These are phyloP conservation scores for Catostylus mosaicus DNA, from an alignment of 30 jellyfish, hydroid and myxozoan species.

Conservation along the genomic window DNA sequence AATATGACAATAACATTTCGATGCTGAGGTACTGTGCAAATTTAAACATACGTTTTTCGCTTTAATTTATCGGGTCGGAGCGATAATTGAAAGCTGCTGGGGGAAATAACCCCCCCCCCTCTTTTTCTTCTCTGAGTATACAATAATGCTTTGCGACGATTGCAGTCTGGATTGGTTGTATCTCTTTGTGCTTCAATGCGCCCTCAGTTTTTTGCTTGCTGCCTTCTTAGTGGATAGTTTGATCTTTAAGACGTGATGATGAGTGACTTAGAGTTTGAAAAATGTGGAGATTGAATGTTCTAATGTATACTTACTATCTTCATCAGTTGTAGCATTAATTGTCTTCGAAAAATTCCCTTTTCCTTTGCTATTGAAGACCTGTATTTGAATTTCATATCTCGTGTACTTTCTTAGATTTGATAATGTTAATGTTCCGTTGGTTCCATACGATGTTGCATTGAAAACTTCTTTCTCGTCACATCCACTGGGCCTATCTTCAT, in stretches of 20 bases:
- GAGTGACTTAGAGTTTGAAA: too few relatives aligned
- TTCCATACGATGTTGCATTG: slow-evolving; percentile 6
- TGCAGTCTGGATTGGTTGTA: too few relatives aligned
- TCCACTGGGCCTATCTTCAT: slow-evolving; percentile 47
- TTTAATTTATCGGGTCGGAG: too few relatives aligned
- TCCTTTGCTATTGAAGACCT: slow-evolving; percentile 55
- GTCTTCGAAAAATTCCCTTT: slow-evolving; percentile 35
- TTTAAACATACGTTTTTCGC: not conserved
- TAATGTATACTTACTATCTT: slow-evolving; percentile 44
- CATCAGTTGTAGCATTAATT: slow-evolving; percentile 29
- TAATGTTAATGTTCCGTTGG: not conserved
- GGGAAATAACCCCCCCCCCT: too few relatives aligned
- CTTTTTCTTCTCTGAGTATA: too few relatives aligned
- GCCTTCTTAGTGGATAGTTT: too few relatives aligned
- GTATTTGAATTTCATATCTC: slow-evolving; percentile 23
- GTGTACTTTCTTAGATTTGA: slow-evolving; percentile 54
- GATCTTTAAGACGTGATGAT: too few relatives aligned
- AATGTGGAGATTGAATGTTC: too few relatives aligned
- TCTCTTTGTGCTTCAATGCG: too few relatives aligned
- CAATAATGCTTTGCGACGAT: too few relatives aligned
- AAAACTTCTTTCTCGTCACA: slow-evolving; percentile 38
- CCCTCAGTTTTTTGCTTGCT: too few relatives aligned
- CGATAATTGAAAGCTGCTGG: not conserved
- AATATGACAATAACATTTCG: not conserved
- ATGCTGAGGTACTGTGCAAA: not conserved